Evolutionary conservation across 2,113 vertebrate species (phyloP), one percentile per base, ranked within the genome.

Genomic region (Danionella cerebrum): DNA sequence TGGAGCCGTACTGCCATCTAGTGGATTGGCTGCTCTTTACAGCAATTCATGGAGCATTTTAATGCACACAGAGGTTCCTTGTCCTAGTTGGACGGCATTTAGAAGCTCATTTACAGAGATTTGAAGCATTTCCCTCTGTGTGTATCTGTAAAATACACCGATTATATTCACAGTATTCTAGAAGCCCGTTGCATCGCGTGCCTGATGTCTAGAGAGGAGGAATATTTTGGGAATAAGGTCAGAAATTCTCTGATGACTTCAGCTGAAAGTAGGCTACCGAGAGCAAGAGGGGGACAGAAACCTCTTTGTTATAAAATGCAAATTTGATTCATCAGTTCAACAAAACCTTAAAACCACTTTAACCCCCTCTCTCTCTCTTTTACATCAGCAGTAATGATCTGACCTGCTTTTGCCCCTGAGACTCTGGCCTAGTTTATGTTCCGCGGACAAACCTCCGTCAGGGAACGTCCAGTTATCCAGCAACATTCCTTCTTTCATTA

Each of bases 161-260:
- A n/a, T n/a, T n/a, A n/a, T n/a, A n/a, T n/a, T n/a, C n/a, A n/a
- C n/a, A n/a, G n/a, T n/a, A n/a, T n/a, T n/a, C n/a, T n/a, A n/a
- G n/a, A n/a, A n/a, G 27, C 18, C 22, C 35, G 25, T 65, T 75
- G 10, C 29, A 65, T 66, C 51, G 13, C 38, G 22, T 27, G 33
- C 27, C 27, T 44, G 35, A 35, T 38, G 36, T 25, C 51, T 29
- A 59, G 68, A 44, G 36, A 69, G 42, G 29, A 50, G 8, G 38
- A 62, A 50, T 57, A 44, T 57, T 36, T 74, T 66, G 36, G 54
- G 60, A 79, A 76, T 69, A 74, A 74, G 77, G 74, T 79, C 74
- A 79, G 39, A 74, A 53, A 63, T 25, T 70, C 72, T 76, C 67
- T 53, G 54, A 55, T 65, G 71, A 48, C 39, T 59, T n/a, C 69